Conservation (phyloP, 2,888 invertebrate species). For the Eristalis arbustorum region DNA sequence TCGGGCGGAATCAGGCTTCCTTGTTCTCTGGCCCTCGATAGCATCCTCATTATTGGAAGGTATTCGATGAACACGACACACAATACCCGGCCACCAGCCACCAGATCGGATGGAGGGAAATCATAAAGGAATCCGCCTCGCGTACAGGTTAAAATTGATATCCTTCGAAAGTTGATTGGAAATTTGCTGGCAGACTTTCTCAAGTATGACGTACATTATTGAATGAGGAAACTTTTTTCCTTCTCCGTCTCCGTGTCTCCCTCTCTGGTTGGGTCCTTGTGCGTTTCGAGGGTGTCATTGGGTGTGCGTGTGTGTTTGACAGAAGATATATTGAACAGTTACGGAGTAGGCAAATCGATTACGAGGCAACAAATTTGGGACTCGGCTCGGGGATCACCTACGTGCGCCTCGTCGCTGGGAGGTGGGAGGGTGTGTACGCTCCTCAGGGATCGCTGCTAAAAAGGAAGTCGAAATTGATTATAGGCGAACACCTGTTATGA, state of each 20-base stretch:
- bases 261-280: neutral
- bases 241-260: neutral
- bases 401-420: neutral
- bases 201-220: slow-evolving; percentile 38
- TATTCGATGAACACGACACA: neutral
- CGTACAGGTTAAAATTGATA: slow-evolving; percentile 46
- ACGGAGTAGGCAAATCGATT: slow-evolving; percentile 32
- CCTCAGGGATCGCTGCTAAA: slow-evolving; percentile 3
- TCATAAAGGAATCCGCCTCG: slow-evolving; percentile 11
- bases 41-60: neutral
- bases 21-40: neutral
- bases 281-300: neutral
- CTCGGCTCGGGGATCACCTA: neutral
- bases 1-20: neutral
- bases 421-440: neutral
- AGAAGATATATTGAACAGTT: slow-evolving; percentile 12
- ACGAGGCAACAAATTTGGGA: slow-evolving; percentile 15
- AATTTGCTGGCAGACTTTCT: slow-evolving; percentile 34
- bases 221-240: slow-evolving; percentile 26
- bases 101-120: neutral
- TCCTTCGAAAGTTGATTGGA: slow-evolving; percentile 55
- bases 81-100: neutral
- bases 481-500: slow-evolving; percentile 55
- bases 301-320: neutral
- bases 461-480: slow-evolving; percentile 48